phyloP scores from a whole-genome alignment of 1,140 invertebrate species.

The Zophobas morio region DNA sequence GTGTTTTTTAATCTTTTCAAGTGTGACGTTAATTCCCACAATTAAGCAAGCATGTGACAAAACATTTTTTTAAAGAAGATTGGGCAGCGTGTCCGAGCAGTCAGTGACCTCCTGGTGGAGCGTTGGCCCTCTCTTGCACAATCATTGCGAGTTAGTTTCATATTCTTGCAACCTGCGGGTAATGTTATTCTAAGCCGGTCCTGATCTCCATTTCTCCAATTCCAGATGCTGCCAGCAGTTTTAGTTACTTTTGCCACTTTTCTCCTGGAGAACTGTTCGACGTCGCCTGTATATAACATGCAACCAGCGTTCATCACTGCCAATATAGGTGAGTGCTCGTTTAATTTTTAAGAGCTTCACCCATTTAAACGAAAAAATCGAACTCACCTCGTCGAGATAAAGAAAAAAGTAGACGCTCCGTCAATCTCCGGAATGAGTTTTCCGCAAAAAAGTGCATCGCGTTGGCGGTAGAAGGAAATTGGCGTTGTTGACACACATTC shows the following conservation, averaged over 20 bases:
- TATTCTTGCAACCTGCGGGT: constrained; percentile 22
- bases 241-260: constrained; percentile 62
- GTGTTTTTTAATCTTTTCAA: neutral
- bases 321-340: constrained; percentile 63
- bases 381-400: too few species aligned
- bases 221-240: constrained; percentile 66
- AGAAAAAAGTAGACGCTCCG: too few species aligned
- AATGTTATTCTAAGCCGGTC: constrained; percentile 6
- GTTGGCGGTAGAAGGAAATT: constrained; percentile 16
- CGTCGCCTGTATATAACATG: constrained; percentile 67
- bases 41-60: constrained; percentile 21
- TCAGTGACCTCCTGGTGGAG: constrained; percentile 48
- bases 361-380: too few species aligned
- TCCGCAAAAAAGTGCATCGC: neutral
- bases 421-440: neutral
- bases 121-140: constrained; percentile 46
- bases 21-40: constrained; percentile 20
- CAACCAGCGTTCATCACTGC: constrained; percentile 66
- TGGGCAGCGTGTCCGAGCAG: constrained; percentile 46
- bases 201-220: constrained; percentile 40
- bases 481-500: constrained; percentile 31
- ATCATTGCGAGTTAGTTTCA: constrained; percentile 42
- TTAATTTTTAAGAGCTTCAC: too few species aligned
- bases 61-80: constrained; percentile 12
- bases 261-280: constrained; percentile 60